A percentile compares a stretch with the other conserved stretches of the same genome.
Conservation (phyloP, 1,140 invertebrate genomes). For the Calephelis virginiensis region DNA sequence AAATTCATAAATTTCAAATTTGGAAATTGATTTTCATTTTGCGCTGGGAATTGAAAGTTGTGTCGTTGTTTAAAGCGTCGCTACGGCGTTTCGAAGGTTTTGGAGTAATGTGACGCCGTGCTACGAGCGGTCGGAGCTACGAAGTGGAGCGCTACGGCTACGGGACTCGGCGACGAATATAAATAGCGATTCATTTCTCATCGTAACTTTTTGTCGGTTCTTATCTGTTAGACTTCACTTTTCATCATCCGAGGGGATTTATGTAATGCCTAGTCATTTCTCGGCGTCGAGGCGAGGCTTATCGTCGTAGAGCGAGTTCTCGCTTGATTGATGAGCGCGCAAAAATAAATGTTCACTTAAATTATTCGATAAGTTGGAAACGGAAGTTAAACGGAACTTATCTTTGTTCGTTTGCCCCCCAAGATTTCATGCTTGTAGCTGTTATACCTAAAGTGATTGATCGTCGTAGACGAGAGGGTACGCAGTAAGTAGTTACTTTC, state of each 20-base stretch:
- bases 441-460: slow-evolving; percentile 70
- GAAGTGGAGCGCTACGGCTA: slow-evolving; percentile 34
- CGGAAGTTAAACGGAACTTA: slow-evolving; percentile 80
- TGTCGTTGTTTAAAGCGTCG: not conserved
- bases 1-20: too few species aligned
- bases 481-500: slow-evolving; percentile 5
- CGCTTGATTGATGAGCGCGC: slow-evolving; percentile 79
- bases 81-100: not conserved
- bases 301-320: slow-evolving; percentile 69
- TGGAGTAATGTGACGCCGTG: not conserved
- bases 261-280: slow-evolving; percentile 81
- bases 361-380: slow-evolving; percentile 80
- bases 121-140: slow-evolving; percentile 20
- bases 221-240: slow-evolving; percentile 81
- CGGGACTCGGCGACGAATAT: slow-evolving; percentile 61
- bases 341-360: slow-evolving; percentile 80
- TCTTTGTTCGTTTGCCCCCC: slow-evolving; percentile 72
- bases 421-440: slow-evolving; percentile 75
- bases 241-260: slow-evolving; percentile 80
- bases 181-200: slow-evolving; percentile 80
- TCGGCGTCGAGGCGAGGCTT: slow-evolving; percentile 76
- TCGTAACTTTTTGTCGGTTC: slow-evolving; percentile 80
- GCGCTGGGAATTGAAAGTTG: not conserved
- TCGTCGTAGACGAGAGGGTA: slow-evolving; percentile 25
- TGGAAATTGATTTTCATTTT: too few species aligned